These are phyloP conservation scores for Nephrocerus scutellatus DNA, from an alignment of 2,888 invertebrate genomes.

Conservation along the genomic window DNA sequence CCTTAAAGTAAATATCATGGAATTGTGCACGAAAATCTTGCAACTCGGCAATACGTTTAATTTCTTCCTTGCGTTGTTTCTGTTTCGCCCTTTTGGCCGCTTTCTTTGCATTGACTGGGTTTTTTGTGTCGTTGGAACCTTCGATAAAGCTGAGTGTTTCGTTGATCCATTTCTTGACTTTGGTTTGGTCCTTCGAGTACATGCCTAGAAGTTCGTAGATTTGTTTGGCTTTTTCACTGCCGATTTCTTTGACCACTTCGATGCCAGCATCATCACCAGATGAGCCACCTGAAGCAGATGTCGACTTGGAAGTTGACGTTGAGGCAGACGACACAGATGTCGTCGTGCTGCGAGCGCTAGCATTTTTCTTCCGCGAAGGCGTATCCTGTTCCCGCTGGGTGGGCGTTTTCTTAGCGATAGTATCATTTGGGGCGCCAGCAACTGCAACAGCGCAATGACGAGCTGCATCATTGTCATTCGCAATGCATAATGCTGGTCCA, in stretches of 20 bases:
- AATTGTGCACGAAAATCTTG: conserved; percentile 42
- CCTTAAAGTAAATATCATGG: conserved; percentile 44
- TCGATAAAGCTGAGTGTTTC: conserved; percentile 45
- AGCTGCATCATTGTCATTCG: conserved; percentile 8
- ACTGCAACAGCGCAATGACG: neutral
- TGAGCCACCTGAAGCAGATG: too few relatives aligned
- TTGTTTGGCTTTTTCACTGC: conserved; percentile 37
- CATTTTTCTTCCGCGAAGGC: too few relatives aligned
- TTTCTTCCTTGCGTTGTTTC: conserved; percentile 45
- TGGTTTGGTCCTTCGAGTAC: conserved; percentile 35
- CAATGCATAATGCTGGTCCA: too few relatives aligned
- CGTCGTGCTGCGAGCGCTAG: too few relatives aligned
- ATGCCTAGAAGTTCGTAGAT: conserved; percentile 40
- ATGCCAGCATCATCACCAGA: conserved; percentile 28
- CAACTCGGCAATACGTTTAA: conserved; percentile 42
- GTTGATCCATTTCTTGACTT: conserved; percentile 43
- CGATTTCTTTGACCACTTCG: conserved; percentile 39
- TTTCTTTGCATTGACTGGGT: conserved; percentile 46
- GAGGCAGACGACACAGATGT: too few relatives aligned
- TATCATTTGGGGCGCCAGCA: neutral
- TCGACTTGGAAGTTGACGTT: too few relatives aligned
- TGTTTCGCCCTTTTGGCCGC: conserved; percentile 47
- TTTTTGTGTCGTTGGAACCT: conserved; percentile 31
- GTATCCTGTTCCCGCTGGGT: neutral
- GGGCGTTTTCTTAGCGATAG: neutral